phyloP scores from a whole-genome alignment of 2,888 invertebrate species.

The Plebejus melissa region DNA sequence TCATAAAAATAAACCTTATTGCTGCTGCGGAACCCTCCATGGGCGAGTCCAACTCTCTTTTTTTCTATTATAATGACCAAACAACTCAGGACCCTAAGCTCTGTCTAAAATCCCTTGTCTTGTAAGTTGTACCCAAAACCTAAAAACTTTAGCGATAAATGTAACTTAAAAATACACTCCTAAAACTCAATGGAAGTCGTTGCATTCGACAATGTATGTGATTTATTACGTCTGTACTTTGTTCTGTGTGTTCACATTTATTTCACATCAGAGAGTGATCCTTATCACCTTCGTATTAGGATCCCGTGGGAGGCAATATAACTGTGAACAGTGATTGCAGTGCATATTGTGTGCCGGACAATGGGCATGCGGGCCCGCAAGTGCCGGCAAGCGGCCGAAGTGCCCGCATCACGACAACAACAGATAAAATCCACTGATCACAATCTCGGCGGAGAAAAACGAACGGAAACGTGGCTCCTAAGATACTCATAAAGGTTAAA shows the following conservation, averaged over 20 bases:
- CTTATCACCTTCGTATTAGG: not conserved
- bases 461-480: not conserved
- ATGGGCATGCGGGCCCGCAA: conserved; percentile 57
- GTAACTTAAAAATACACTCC: not conserved
- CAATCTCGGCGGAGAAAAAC: not conserved
- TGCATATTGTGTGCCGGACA: conserved; percentile 47
- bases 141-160: not conserved
- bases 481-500: not conserved
- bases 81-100: not conserved
- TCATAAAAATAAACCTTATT: too few species aligned
- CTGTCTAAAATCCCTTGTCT: not conserved
- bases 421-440: conserved; percentile 5
- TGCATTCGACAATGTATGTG: not conserved
- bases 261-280: not conserved
- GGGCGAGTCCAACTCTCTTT: too few species aligned
- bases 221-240: not conserved
- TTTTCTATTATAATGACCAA: too few species aligned
- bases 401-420: not conserved
- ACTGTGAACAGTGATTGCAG: conserved; percentile 5
- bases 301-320: not conserved
- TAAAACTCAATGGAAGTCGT: not conserved
- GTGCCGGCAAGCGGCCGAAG: conserved; percentile 1
- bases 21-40: too few species aligned
- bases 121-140: not conserved
- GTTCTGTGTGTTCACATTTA: not conserved